Evolutionary conservation across 1,140 invertebrate species (phyloP), one percentile per base, ranked within the genome.

Genomic region (Ganaspis sp.): DNA sequence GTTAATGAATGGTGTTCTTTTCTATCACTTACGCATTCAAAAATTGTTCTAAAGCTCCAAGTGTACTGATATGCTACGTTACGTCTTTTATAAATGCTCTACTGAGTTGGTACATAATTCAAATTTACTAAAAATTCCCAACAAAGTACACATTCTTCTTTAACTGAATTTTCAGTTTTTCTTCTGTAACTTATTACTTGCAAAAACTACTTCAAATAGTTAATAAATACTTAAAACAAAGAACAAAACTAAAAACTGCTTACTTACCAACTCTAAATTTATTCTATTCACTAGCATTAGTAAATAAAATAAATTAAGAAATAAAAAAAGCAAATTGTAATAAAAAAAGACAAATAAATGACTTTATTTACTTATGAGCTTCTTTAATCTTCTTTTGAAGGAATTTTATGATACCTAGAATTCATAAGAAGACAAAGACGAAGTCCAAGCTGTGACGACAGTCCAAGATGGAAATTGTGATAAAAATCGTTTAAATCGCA

Each of bases 391-490:
- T n/a, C 4, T 49, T 49, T 49, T 49, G 45, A 49, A 49, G 42
- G 23, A 58, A 64, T 21, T 4, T 23, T 21, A 17, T 8, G 26
- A 1, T 15, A 64, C 64, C 87, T 90, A 93, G 86, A 93, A 89
- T 78, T 92, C 85, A 92, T 92, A 94, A 4, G 92, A 93, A 38
- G 93, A 92, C 74, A 93, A 93, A 1, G 92, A 91, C 0, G 93
- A 92, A 23, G 93, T 92, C 94, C 93, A 94, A 9, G 92, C 92
- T 15, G 92, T 92, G 9, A 93, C 87, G 0, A 92, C 93, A 9
- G 93, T 91, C 93, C 93, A 94, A 0, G 91, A 82, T 54, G 94
- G 94, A 83, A 94, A 94, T 84, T 94, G 91, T 5, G 86, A 83
- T 9, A 94, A 80, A 70, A 94, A 92, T 34, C 87, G 84, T 70